These are phyloP conservation scores for Cyclargus thomasi DNA, from an alignment of 1,140 invertebrate genomes.

Conservation along the genomic window DNA sequence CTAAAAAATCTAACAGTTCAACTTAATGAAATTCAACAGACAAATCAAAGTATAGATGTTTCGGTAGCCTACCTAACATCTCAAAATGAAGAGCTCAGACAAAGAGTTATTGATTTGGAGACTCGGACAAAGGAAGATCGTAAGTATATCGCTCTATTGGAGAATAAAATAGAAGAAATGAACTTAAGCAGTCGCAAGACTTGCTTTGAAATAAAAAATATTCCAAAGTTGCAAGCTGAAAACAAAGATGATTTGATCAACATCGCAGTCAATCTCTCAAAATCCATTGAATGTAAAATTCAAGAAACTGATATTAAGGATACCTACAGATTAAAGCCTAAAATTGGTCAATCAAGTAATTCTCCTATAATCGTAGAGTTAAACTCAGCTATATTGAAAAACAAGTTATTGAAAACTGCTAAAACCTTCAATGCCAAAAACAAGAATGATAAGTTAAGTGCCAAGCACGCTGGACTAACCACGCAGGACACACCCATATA, in stretches of 20 bases:
- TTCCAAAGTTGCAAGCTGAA: not conserved
- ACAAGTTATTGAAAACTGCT: too few species aligned
- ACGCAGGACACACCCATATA: too few species aligned
- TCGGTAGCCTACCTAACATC: not conserved
- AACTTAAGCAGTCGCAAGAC: not conserved
- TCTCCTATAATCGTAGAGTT: too few species aligned
- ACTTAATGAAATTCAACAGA: not conserved
- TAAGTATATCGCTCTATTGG: not conserved
- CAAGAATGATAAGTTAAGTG: too few species aligned
- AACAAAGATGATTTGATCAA: slow-evolving; percentile 27
- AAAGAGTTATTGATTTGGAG: not conserved
- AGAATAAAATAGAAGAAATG: not conserved
- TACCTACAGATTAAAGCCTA: too few species aligned
- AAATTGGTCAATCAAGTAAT: too few species aligned
- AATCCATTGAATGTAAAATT: too few species aligned
- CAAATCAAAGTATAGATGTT: not conserved
- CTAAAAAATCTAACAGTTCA: not conserved
- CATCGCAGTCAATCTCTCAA: slow-evolving; percentile 4
- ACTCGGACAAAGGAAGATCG: not conserved
- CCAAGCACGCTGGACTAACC: too few species aligned
- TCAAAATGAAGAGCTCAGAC: not conserved
- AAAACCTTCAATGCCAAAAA: too few species aligned
- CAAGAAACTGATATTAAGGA: too few species aligned
- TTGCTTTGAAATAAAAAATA: slow-evolving; percentile 4
- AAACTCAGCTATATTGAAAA: too few species aligned